A percentile compares a stretch with the other conserved stretches of the same genome.
Conservation (phyloP, 2,888 invertebrate genomes). For the Drosophila anceps region DNA sequence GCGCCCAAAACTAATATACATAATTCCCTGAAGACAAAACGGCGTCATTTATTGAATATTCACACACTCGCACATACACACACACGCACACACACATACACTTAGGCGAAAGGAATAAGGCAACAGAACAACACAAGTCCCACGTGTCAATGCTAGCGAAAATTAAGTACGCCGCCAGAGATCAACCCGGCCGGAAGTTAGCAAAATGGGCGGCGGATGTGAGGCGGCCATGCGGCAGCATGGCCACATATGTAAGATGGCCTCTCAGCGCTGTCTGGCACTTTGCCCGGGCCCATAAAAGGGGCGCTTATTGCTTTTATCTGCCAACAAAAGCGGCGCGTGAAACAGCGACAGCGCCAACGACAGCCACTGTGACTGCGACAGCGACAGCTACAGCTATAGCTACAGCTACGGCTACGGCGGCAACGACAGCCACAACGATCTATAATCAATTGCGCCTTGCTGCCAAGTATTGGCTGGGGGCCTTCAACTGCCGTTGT, state of each 20-base stretch:
- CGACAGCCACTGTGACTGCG: constrained; percentile 28
- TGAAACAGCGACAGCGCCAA: constrained; percentile 26
- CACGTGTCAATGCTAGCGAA: constrained; percentile 49
- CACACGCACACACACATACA: constrained; percentile 4
- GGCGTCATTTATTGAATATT: constrained; percentile 63
- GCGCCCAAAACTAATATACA: constrained; percentile 66
- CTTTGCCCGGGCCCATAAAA: constrained; percentile 55
- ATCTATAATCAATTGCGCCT: constrained; percentile 77
- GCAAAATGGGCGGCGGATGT: constrained; percentile 8
- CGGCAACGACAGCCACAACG: constrained; percentile 40
- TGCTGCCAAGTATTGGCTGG: constrained; percentile 35
- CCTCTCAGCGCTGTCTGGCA: constrained; percentile 27
- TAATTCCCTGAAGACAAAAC: constrained; percentile 75
- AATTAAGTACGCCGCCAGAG: constrained; percentile 52
- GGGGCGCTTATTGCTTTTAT: constrained; percentile 73
- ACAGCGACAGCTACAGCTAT: constrained; percentile 36
- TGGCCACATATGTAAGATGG: constrained; percentile 17
- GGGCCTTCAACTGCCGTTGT: constrained; percentile 6
- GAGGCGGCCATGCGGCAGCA: constrained; percentile 4
- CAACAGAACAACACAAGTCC: constrained; percentile 30
- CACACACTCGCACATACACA: constrained; percentile 7
- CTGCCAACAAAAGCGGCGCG: constrained; percentile 58
- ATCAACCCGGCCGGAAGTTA: constrained; percentile 44
- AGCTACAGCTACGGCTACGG: constrained; percentile 1
- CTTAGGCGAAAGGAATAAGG: background rate